phyloP scores from a whole-genome alignment of 2,888 invertebrate species.

The Magallana nippona region DNA sequence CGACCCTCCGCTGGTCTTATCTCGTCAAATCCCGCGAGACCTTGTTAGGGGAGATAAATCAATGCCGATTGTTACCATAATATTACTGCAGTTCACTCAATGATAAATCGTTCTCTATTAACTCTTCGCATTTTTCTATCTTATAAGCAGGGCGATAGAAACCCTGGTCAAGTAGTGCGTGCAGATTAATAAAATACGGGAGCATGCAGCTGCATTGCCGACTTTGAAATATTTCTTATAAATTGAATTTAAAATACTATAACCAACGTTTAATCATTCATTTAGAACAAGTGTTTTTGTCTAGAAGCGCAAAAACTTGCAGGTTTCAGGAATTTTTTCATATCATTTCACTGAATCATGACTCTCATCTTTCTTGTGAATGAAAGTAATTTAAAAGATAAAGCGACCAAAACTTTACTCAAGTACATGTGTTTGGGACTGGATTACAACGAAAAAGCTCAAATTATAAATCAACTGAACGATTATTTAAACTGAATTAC shows the following conservation, averaged over 20 bases:
- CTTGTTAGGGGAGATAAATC: conserved; percentile 30
- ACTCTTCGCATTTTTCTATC: not conserved
- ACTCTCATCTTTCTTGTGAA: not conserved
- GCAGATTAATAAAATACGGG: conserved; percentile 19
- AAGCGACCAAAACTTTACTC: not conserved
- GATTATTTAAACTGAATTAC: too few relatives aligned
- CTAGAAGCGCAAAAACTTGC: not conserved
- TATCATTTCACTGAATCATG: conserved; percentile 4
- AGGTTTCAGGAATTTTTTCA: not conserved
- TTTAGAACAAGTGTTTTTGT: not conserved
- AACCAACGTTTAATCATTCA: not conserved
- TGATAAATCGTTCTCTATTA: conserved; percentile 33
- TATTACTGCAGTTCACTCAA: conserved; percentile 16
- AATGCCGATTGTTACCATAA: conserved; percentile 31
- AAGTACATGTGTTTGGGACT: too few relatives aligned
- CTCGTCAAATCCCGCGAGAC: conserved; percentile 15
- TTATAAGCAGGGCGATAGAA: not conserved
- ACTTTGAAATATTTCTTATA: conserved; percentile 26
- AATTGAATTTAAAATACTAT: conserved; percentile 21
- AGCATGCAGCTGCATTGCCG: conserved; percentile 18
- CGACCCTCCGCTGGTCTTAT: not conserved
- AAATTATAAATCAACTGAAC: too few relatives aligned
- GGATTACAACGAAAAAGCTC: too few relatives aligned
- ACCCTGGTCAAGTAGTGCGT: conserved; percentile 16
- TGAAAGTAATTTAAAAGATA: conserved; percentile 12